Conservation (phyloP, 2,113 vertebrate genomes). For the Centropus unirufus region DNA sequence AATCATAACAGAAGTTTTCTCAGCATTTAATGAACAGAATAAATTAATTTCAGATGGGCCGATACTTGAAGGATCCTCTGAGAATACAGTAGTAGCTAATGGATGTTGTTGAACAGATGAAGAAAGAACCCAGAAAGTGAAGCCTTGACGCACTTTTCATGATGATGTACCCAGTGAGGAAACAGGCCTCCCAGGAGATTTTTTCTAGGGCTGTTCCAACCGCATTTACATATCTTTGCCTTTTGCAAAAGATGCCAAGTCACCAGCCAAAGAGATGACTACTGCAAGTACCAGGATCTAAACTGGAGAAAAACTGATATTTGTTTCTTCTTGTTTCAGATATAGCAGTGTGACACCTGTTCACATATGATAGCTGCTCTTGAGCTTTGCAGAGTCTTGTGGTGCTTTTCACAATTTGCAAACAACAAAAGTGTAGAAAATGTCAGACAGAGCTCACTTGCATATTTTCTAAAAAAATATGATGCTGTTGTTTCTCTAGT, state of each 20-base stretch:
- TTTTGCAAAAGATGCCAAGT: not conserved
- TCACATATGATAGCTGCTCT: not conserved
- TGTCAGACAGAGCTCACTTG: not conserved
- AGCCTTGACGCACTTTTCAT: not conserved
- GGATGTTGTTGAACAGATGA: rapidly evolving
- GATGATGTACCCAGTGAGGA: not conserved
- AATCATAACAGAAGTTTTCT: not conserved
- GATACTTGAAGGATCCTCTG: not conserved
- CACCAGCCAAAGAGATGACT: not conserved
- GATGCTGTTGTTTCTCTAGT: not conserved
- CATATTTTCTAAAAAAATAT: not conserved
- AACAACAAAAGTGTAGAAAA: not conserved
- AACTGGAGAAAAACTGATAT: not conserved
- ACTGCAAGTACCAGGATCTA: not conserved
- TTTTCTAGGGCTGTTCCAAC: not conserved
- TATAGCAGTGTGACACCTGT: not conserved
- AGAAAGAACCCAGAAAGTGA: rapidly evolving
- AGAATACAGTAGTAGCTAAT: not conserved
- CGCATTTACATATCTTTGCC: not conserved
- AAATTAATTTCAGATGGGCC: not conserved
- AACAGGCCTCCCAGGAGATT: not conserved
- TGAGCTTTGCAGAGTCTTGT: not conserved
- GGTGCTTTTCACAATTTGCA: not conserved
- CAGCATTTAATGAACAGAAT: not conserved
- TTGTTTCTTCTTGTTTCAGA: not conserved